Percentiles rank a stretch among this genome's conserved stretches.
Evolutionary conservation across 2,888 invertebrate species (phyloP).

Genomic region (Escarpia spicata): DNA sequence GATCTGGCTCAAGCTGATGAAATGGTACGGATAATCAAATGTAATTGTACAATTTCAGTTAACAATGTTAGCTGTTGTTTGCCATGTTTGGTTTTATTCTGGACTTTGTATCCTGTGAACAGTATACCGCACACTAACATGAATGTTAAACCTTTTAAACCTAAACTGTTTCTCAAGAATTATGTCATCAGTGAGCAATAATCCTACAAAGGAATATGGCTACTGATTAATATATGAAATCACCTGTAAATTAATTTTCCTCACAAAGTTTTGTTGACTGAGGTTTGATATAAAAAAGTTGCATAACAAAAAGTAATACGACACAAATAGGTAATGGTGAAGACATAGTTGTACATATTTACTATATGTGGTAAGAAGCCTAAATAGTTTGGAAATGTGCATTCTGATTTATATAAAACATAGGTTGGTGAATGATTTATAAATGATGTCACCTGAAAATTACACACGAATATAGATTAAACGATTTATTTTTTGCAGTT

Average conservation of each 20-base stretch:
- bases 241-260: background rate
- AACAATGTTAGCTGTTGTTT: background rate
- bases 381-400: background rate
- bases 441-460: background rate
- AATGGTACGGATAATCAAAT: slow-evolving; percentile 58
- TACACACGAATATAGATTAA: background rate
- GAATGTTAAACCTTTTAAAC: background rate
- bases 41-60: background rate
- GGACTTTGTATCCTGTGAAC: background rate
- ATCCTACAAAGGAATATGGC: background rate
- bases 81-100: background rate
- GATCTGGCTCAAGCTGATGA: slow-evolving; percentile 67
- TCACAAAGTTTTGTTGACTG: background rate
- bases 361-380: background rate
- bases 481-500: slow-evolving; percentile 62
- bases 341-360: too few species aligned
- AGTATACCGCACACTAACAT: background rate
- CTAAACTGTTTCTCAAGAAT: background rate
- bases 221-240: background rate
- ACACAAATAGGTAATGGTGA: background rate
- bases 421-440: background rate
- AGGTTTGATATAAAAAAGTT: background rate
- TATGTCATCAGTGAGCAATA: background rate
- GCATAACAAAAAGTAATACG: background rate
- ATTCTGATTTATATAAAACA: background rate